Percentiles rank a stretch among this genome's conserved stretches.
Evolutionary conservation across 2,113 vertebrate genomes (phyloP).

Genomic region (human (Homo sapiens)): DNA sequence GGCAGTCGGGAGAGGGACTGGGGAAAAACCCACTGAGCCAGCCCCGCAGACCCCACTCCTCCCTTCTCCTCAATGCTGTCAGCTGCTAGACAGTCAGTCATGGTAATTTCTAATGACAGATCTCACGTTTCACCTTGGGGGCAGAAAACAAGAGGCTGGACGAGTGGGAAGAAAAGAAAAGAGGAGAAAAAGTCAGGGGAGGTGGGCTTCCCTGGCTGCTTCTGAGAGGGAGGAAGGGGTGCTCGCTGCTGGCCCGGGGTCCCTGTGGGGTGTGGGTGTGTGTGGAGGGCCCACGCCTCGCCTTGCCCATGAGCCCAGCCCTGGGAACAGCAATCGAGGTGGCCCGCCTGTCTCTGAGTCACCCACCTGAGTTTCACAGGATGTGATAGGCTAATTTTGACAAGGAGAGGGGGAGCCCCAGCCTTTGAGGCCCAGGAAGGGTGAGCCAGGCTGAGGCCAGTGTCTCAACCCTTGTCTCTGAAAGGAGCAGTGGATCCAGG

Average conservation of each 20-base stretch:
- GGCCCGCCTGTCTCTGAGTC: constrained; percentile 65
- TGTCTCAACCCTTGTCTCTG: background rate
- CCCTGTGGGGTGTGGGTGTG: background rate
- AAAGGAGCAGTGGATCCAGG: background rate
- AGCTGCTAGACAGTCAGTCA: background rate
- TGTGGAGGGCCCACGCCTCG: constrained; percentile 10
- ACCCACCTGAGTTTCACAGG: constrained; percentile 68
- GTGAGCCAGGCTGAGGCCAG: background rate
- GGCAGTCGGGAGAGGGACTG: fast-evolving
- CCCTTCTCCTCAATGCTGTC: background rate
- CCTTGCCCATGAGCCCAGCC: constrained; percentile 44
- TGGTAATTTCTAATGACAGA: constrained; percentile 60
- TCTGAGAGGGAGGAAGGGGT: background rate
- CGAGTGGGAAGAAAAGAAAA: background rate
- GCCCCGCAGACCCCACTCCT: background rate
- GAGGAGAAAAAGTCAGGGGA: background rate
- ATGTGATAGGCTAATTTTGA: constrained; percentile 53
- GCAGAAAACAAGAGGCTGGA: constrained; percentile 56
- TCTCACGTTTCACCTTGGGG: constrained; percentile 49
- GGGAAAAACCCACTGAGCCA: background rate
- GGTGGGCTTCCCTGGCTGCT: background rate
- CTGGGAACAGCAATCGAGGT: constrained; percentile 1
- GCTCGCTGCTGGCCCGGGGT: background rate
- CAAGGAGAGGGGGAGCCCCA: constrained; percentile 6
- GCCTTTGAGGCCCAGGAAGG: background rate